These are phyloP conservation scores for Protonemura montana DNA, from an alignment of 2,888 invertebrate species.

Conservation along the genomic window DNA sequence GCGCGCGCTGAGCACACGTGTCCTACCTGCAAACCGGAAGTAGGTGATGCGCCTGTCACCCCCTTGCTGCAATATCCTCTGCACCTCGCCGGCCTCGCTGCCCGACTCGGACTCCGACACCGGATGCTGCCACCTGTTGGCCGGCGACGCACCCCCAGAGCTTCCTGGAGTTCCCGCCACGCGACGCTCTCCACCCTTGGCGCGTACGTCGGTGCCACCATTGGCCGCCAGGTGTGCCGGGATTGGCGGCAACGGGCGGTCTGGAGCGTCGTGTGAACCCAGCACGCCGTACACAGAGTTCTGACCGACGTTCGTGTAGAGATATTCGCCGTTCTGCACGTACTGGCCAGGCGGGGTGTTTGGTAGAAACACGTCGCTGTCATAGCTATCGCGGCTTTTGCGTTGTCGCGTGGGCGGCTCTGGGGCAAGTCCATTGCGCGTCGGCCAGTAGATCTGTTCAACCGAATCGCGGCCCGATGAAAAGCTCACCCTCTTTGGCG, in stretches of 20 bases:
- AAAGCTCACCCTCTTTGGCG: constrained; percentile 52
- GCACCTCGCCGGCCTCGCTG: constrained; percentile 76
- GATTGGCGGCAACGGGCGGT: constrained; percentile 51
- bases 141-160: background rate
- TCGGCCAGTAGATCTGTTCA: constrained; percentile 51
- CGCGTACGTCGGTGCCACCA: constrained; percentile 44
- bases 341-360: constrained; percentile 36
- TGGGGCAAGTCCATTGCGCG: constrained; percentile 51
- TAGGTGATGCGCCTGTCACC: constrained; percentile 44
- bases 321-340: constrained; percentile 26
- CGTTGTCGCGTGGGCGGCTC: constrained; percentile 51
- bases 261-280: constrained; percentile 45
- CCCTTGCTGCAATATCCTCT: constrained; percentile 63
- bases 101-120: constrained; percentile 66
- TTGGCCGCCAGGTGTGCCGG: constrained; percentile 45
- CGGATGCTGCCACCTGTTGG: constrained; percentile 45
- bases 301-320: constrained; percentile 40
- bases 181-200: constrained; percentile 12
- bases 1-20: background rate
- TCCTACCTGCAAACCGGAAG: constrained; percentile 48
- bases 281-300: background rate
- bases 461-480: constrained; percentile 46
- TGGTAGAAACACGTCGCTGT: constrained; percentile 47
- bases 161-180: background rate
- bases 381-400: constrained; percentile 39